Conservation (phyloP, 1,140 invertebrate genomes). For the Tetraneura akinire region DNA sequence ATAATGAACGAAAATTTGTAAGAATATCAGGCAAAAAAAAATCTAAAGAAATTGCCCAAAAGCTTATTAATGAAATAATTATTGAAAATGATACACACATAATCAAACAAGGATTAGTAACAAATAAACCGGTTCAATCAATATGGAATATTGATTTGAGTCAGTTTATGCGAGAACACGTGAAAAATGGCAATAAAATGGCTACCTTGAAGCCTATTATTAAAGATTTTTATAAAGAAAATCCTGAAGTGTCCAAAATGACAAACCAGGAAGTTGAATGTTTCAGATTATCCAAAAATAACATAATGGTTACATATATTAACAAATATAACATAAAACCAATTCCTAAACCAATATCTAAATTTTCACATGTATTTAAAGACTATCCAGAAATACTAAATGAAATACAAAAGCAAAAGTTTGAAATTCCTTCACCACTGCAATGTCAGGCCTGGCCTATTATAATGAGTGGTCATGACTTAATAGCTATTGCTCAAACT, state of each 20-base stretch:
- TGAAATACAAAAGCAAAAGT: constrained; percentile 81
- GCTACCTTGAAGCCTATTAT: constrained; percentile 67
- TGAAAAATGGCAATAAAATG: constrained; percentile 60
- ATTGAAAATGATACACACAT: constrained; percentile 5
- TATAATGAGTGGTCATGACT: constrained; percentile 78
- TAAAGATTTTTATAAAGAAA: constrained; percentile 86
- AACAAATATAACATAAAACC: constrained; percentile 59
- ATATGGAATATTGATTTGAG: constrained; percentile 9
- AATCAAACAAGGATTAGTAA: not conserved
- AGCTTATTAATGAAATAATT: constrained; percentile 14
- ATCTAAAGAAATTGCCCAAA: not conserved
- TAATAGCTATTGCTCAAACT: constrained; percentile 93
- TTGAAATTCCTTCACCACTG: constrained; percentile 85
- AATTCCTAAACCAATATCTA: constrained; percentile 81
- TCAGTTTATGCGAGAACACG: constrained; percentile 11
- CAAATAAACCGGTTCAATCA: not conserved
- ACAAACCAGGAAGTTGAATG: constrained; percentile 64
- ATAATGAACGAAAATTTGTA: not conserved
- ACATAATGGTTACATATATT: constrained; percentile 68
- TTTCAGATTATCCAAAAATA: constrained; percentile 69
- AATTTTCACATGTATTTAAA: constrained; percentile 82
- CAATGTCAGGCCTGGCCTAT: constrained; percentile 89
- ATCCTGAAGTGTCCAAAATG: constrained; percentile 70
- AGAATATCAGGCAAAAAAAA: not conserved
- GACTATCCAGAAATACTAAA: constrained; percentile 79